A percentile compares a stretch with the other conserved stretches of the same genome.
Conservation (phyloP, 2,797 vertebrate species). For the Cheracebus regulus region DNA sequence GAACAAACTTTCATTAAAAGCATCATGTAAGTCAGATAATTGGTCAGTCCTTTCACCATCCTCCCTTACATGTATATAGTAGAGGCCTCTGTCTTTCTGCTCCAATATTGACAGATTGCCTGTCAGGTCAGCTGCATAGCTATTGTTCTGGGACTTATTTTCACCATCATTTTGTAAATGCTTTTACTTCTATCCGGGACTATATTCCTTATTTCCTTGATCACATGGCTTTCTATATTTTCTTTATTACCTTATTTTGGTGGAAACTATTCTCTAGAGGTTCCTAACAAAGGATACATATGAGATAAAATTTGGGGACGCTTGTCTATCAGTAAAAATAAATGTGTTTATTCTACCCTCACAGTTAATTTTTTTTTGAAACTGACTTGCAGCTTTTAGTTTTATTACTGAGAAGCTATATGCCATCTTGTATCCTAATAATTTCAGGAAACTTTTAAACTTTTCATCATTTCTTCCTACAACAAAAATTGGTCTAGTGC, state of each 20-base stretch:
- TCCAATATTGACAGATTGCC: accelerated
- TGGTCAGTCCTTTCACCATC: neutral
- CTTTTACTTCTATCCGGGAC: neutral
- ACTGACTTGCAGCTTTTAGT: neutral
- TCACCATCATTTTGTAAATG: neutral
- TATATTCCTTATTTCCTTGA: neutral
- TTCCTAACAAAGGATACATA: neutral
- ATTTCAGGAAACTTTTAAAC: neutral
- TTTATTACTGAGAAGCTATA: neutral
- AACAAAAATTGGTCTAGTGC: neutral
- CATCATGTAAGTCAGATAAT: neutral
- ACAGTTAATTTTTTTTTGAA: neutral
- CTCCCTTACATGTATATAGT: neutral
- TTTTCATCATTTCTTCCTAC: neutral
- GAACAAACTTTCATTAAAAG: neutral
- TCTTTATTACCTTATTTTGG: neutral
- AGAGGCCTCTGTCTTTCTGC: neutral
- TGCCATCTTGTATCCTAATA: neutral
- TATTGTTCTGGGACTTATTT: neutral
- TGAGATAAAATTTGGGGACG: neutral
- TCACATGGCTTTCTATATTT: neutral
- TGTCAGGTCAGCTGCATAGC: neutral
- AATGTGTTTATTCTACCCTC: neutral
- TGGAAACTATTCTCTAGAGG: neutral
- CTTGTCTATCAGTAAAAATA: neutral